Evolutionary conservation across 2,888 invertebrate genomes (phyloP), one percentile per base, ranked within the genome.

Genomic region (Lysandra coridon): DNA sequence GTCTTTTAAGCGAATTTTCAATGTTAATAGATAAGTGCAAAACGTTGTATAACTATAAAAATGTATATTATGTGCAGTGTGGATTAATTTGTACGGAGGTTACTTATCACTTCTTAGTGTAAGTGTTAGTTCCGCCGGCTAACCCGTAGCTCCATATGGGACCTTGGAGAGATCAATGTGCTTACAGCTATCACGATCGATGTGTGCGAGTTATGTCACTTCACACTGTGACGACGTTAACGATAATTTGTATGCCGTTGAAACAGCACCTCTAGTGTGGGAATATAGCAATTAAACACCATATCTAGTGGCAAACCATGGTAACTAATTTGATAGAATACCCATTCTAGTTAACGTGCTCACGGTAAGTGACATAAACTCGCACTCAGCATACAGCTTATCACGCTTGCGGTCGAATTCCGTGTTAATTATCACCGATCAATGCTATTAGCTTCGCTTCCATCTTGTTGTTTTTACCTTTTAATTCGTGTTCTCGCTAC

Each of bases 371-470:
- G 14, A 17, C 4, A 17, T 4, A 4, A 57, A 57, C 57, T 57
- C 53, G 53, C 53, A 53, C 53, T 53, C 53, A 17, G 57, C 17
- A 57, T 80, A 82, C 82, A 69, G 69, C 69, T 69, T 69, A 69
- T 69, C 69, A 69, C 69, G 69, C 69, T 69, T 69, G 33, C 69
- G 69, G 17, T 69, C 69, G 87, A 88, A 87, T 86, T 87, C 84
- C 83, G 85, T 85, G 85, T 87, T 89, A 87, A 90, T 91, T 91
- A 89, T 88, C 91, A 90, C 87, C 82, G 87, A 89, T 90, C 85
- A 84, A 87, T 88, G 87, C 83, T 87, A 83, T 91, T 92, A 91
- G 89, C 87, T 86, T 88, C 86, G 86, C 88, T 88, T 84, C 30
- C 44, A 53, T 64, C 74, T 60, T 79, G 37, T 74, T 80, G 80